Base-by-base conservation (phyloP, 2,888 invertebrate species). In the Drosophila multiciliata region DNA sequence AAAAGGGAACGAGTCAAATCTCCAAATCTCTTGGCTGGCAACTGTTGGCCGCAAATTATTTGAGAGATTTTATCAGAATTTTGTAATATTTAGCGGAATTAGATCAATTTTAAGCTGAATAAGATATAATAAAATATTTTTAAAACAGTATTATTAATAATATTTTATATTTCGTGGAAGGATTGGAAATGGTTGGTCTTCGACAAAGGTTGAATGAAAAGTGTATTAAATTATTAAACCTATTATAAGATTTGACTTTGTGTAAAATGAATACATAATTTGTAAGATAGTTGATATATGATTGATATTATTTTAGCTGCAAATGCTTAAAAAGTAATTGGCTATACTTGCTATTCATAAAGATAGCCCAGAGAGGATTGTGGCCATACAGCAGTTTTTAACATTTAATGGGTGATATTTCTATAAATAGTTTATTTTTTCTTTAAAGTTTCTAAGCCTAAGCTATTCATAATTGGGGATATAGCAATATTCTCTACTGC, bases 391-490 rank as follows among this genome's bases (percentile, higher is more conserved):
- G 49, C 49, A 29, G 23, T 17, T 26, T 8, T 2, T 2, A 5
- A 49, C 9, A 20, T 20, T 45, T 12, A 23, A 45, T 2, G 4
- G 11, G 29, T n/a, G 49, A 17, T 29, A 26, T 17, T 17, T 5
- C 0, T 29, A 6, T 49, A 12, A 35, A 52, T 20, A 35, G 8
- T 20, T 3, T 9, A n/a, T 12, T 32, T 32, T 3, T 8, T 29
- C 29, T 20, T 29, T 23, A 9, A 59, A 40, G n/a, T 61, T 50
- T 38, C 12, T 48, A 9, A 12, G 17, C 8, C 15, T 0, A 33
- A 26, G 38, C 29, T 29, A 55, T 23, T 66, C 32, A 57, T 49
- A 32, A 45, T 52, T 23, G 9, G 17, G n/a, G 15, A 4, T 38
- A 29, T 6, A 20, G 3, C 29, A 23, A 32, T 26, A 20, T 26